Conservation (phyloP, 2,888 invertebrate genomes). For the Gymnocheta viridis region DNA sequence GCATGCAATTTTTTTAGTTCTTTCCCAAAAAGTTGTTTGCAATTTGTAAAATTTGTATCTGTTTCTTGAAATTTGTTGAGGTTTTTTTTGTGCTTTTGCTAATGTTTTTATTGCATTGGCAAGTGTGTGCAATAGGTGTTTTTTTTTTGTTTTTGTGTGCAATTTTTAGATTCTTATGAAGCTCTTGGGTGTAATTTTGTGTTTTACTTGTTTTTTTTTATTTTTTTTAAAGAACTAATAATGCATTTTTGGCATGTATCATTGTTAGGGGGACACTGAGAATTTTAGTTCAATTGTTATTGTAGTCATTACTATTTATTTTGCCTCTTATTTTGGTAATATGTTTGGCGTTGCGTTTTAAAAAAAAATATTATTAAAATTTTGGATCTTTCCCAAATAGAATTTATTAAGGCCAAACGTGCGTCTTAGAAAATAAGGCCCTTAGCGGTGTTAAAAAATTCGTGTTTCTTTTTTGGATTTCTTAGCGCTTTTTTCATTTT, state of each 20-base stretch:
- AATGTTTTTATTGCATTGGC: constrained; percentile 16
- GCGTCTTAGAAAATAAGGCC: too few relatives aligned
- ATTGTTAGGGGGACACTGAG: not conserved
- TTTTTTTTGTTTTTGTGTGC: not conserved
- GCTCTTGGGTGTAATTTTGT: constrained; percentile 59
- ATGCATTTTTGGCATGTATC: constrained; percentile 46
- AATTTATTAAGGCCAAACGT: too few relatives aligned
- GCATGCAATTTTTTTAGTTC: constrained; percentile 61
- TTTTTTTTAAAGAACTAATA: constrained; percentile 25
- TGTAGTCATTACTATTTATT: too few relatives aligned
- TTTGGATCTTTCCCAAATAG: too few relatives aligned
- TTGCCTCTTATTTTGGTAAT: too few relatives aligned
- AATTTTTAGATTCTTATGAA: constrained; percentile 55
- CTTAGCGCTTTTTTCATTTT: too few relatives aligned
- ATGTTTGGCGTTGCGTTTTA: too few relatives aligned
- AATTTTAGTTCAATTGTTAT: too few relatives aligned
- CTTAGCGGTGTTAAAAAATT: too few relatives aligned
- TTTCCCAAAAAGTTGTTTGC: constrained; percentile 39
- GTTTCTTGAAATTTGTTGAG: constrained; percentile 58
- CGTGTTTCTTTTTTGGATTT: too few relatives aligned
- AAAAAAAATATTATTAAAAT: too few relatives aligned
- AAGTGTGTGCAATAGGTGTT: constrained; percentile 22
- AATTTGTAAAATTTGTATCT: constrained; percentile 55
- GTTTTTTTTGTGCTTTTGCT: constrained; percentile 12
- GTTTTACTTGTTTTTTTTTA: constrained; percentile 31